phyloP scores from a whole-genome alignment of 2,797 vertebrate genomes.

The Crocidura indochinensis region DNA sequence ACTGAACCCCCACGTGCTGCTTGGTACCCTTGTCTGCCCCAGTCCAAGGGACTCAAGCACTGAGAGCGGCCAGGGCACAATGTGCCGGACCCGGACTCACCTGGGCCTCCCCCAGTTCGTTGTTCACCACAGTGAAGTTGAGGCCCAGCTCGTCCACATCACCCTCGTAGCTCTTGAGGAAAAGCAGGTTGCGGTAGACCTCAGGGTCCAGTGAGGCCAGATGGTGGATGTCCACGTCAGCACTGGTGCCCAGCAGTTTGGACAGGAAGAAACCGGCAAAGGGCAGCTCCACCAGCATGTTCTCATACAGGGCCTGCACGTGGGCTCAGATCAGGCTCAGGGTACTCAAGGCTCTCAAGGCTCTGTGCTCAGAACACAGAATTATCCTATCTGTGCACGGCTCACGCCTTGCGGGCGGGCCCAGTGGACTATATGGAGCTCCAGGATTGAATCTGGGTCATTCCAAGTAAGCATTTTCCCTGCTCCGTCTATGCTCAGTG shows the following conservation, averaged over 20 bases:
- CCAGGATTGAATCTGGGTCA: too few relatives aligned
- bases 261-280: slow-evolving; percentile 99
- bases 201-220: slow-evolving; percentile 98
- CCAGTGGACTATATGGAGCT: too few relatives aligned
- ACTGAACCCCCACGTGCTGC: too few relatives aligned
- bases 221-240: slow-evolving; percentile 99
- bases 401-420: too few relatives aligned
- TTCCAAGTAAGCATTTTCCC: too few relatives aligned
- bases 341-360: neutral
- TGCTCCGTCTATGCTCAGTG: too few relatives aligned
- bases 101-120: slow-evolving; percentile 98
- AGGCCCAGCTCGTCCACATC: slow-evolving; percentile 98
- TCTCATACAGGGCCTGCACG: slow-evolving; percentile 97
- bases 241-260: slow-evolving; percentile 97
- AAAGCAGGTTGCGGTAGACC: slow-evolving; percentile 98
- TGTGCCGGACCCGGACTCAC: slow-evolving; percentile 85
- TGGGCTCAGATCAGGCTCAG: neutral
- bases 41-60: too few relatives aligned
- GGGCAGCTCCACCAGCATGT: slow-evolving; percentile 99
- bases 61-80: neutral
- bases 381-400: too few relatives aligned
- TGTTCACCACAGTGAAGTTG: slow-evolving; percentile 99
- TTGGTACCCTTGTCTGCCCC: too few relatives aligned
- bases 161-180: slow-evolving; percentile 98
- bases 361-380: too few relatives aligned